These are phyloP conservation scores for Cervus canadensis DNA, from an alignment of 2,113 vertebrate species.

Conservation along the genomic window DNA sequence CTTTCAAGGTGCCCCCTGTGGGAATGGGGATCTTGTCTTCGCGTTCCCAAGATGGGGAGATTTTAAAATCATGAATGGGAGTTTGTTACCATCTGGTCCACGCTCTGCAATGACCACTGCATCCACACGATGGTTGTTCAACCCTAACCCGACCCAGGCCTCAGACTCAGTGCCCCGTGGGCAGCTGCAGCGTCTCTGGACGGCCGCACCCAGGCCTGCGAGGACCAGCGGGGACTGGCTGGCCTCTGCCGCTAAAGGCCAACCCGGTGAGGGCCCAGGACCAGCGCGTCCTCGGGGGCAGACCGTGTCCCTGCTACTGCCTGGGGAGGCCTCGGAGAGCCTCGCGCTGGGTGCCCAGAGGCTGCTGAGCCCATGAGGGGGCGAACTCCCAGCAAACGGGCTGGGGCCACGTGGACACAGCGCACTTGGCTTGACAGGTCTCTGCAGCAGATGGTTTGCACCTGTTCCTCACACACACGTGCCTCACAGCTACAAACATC, in stretches of 20 bases:
- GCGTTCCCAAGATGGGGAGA: background rate
- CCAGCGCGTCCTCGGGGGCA: background rate
- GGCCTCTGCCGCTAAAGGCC: background rate
- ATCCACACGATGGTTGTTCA: background rate
- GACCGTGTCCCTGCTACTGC: background rate
- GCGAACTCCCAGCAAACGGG: accelerated
- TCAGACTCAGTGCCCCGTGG: background rate
- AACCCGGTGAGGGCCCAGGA: background rate
- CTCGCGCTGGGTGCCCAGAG: accelerated
- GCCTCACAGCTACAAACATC: background rate
- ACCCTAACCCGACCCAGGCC: background rate
- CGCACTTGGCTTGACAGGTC: background rate
- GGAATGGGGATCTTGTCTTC: background rate
- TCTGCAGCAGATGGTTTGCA: accelerated
- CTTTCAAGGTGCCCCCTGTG: background rate
- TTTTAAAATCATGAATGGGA: background rate
- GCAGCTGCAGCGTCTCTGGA: background rate
- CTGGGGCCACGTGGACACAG: background rate
- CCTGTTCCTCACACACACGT: background rate
- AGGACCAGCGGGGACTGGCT: accelerated
- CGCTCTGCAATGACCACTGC: accelerated
- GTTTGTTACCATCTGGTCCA: accelerated
- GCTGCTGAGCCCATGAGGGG: background rate
- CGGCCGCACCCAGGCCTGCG: background rate
- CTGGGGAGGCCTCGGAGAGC: background rate